Percentiles rank a stretch among this genome's conserved stretches.
Conservation (phyloP, 1,140 invertebrate genomes). For the Platorchestia sp. region DNA sequence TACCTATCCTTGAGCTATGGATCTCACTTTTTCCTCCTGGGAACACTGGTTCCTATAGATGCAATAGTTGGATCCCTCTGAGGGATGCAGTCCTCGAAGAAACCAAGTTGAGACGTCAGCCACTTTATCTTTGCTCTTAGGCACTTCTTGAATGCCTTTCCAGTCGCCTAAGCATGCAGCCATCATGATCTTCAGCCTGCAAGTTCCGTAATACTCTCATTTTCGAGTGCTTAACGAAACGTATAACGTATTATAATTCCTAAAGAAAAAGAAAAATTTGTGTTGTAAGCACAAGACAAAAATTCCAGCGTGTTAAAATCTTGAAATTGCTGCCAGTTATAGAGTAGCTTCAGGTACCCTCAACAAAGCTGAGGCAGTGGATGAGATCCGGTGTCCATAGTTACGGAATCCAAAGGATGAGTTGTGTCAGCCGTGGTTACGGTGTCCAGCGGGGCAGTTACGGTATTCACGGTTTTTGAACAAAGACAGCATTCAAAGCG, state of each 20-base stretch:
- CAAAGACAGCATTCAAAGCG: background rate
- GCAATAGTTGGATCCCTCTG: too few relatives aligned
- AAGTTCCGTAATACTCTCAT: too few relatives aligned
- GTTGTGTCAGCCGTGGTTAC: background rate
- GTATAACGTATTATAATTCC: background rate
- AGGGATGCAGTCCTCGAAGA: too few relatives aligned
- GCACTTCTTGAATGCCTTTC: background rate
- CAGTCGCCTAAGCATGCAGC: background rate
- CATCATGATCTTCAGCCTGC: too few relatives aligned
- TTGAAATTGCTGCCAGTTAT: background rate
- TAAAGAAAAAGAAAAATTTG: background rate
- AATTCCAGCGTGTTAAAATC: background rate
- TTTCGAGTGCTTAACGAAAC: background rate
- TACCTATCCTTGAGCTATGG: too few relatives aligned
- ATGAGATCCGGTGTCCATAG: background rate
- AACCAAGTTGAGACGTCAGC: background rate
- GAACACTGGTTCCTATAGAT: too few relatives aligned
- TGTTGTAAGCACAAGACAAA: background rate
- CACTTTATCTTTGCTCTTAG: background rate
- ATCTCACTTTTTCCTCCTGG: too few relatives aligned
- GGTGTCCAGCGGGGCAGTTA: background rate
- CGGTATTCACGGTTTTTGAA: background rate
- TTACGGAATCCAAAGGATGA: background rate
- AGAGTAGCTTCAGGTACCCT: background rate
- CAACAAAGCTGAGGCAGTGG: background rate